Percentiles rank a stretch among this genome's conserved stretches.
Evolutionary conservation across 2,797 vertebrate species (phyloP).

Genomic region (Naso thynnoides): DNA sequence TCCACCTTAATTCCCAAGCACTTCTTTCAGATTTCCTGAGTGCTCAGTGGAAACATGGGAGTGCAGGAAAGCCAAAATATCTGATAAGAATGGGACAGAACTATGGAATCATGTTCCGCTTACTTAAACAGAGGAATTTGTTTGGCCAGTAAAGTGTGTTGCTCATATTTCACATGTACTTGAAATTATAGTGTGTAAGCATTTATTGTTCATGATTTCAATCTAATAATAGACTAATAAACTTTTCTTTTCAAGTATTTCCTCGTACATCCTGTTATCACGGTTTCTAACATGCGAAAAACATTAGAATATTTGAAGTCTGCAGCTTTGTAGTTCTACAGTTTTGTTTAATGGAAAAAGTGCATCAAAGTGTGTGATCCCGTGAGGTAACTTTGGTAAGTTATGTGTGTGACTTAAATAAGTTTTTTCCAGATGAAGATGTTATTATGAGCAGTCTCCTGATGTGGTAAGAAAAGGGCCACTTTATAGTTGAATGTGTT

Average conservation of each 20-base stretch:
- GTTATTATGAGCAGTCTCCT: constrained; percentile 26
- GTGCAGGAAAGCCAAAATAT: constrained; percentile 2
- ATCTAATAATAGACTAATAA: not conserved
- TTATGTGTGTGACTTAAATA: constrained; percentile 14
- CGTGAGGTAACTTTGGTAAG: not conserved
- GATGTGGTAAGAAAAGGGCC: constrained; percentile 36
- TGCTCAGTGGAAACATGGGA: constrained; percentile 30
- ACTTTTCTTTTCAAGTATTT: not conserved
- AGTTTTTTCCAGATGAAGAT: constrained; percentile 7
- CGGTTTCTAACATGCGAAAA: not conserved
- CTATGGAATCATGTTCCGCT: not conserved
- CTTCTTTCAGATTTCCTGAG: constrained; percentile 23
- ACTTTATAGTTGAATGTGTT: constrained; percentile 31
- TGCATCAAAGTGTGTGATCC: not conserved
- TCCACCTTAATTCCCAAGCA: not conserved
- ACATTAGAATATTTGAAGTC: not conserved
- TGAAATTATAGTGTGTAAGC: not conserved
- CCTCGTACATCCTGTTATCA: not conserved
- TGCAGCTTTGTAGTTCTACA: not conserved
- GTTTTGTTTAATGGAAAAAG: not conserved
- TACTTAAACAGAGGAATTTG: not conserved
- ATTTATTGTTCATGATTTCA: not conserved
- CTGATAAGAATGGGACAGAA: constrained; percentile 17
- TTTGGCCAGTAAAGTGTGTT: not conserved
- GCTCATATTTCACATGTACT: constrained; percentile 11